A percentile compares a stretch with the other conserved stretches of the same genome.
phyloP scores from a whole-genome alignment of 1,140 invertebrate species.

The Trachelipus rathkii region DNA sequence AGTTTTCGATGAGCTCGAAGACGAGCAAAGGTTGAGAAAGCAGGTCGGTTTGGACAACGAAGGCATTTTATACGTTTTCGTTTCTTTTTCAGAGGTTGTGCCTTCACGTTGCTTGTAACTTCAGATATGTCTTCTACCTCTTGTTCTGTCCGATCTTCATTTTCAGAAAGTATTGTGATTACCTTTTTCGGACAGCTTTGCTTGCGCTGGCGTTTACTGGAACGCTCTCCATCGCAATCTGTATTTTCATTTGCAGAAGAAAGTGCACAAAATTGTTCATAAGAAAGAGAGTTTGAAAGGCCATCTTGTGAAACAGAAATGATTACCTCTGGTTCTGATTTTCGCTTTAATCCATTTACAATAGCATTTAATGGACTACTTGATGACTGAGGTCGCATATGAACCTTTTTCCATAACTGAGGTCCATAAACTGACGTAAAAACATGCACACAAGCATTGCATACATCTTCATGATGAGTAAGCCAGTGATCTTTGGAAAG shows the following conservation, averaged over 20 bases:
- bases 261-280: constrained; percentile 25
- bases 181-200: constrained; percentile 55
- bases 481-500: constrained; percentile 47
- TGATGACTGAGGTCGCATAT: constrained; percentile 26
- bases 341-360: constrained; percentile 33
- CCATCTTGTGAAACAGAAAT: constrained; percentile 14
- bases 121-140: constrained; percentile 12
- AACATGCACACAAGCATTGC: constrained; percentile 47
- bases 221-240: constrained; percentile 37
- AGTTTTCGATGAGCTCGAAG: constrained; percentile 29
- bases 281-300: constrained; percentile 14
- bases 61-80: constrained; percentile 33
- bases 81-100: constrained; percentile 25
- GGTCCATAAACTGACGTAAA: constrained; percentile 48
- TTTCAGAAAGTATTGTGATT: constrained; percentile 48
- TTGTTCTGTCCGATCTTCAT: constrained; percentile 15
- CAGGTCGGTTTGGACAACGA: constrained; percentile 36
- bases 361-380: constrained; percentile 37
- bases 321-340: constrained; percentile 27
- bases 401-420: constrained; percentile 43
- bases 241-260: constrained; percentile 38
- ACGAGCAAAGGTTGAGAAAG: constrained; percentile 39
- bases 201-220: constrained; percentile 51
- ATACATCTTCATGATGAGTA: constrained; percentile 48
- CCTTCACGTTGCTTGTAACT: constrained; percentile 2